Evolutionary conservation across 2,113 vertebrate species (phyloP).

Genomic region (Hoplias malabaricus): DNA sequence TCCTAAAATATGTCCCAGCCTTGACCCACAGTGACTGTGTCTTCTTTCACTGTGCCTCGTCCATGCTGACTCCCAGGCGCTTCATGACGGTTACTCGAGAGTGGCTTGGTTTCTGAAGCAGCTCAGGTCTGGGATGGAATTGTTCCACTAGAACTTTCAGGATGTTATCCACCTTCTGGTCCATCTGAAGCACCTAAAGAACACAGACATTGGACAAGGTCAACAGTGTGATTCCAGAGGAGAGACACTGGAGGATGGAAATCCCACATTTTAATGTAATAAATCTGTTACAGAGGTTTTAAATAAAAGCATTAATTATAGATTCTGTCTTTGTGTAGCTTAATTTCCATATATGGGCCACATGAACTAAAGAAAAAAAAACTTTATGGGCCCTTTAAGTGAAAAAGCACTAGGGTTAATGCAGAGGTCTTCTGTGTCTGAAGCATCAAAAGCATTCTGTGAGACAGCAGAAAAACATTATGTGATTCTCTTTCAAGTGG

Average conservation of each 20-base stretch:
- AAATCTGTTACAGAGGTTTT: too few species aligned
- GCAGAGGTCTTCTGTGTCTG: background rate
- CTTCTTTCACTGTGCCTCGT: conserved; percentile 66
- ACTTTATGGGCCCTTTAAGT: too few species aligned
- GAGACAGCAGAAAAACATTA: background rate
- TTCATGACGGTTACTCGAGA: conserved; percentile 69
- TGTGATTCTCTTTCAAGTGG: background rate
- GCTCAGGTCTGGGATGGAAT: conserved; percentile 65
- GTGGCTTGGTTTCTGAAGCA: conserved; percentile 52
- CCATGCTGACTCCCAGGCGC: conserved; percentile 61
- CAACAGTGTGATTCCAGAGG: conserved; percentile 43
- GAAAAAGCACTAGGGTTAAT: conserved; percentile 11
- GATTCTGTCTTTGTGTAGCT: too few species aligned
- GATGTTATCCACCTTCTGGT: conserved; percentile 71
- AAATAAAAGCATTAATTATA: too few species aligned
- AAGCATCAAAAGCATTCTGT: background rate
- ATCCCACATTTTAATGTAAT: too few species aligned
- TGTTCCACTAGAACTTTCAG: conserved; percentile 69
- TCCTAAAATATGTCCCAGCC: background rate
- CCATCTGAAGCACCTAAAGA: conserved; percentile 71
- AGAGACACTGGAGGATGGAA: background rate
- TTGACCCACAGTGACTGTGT: background rate
- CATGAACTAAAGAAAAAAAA: too few species aligned
- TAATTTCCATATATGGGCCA: too few species aligned
- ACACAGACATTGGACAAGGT: conserved; percentile 17